These are phyloP conservation scores for Phaonia tiefii DNA, from an alignment of 2,888 invertebrate genomes.

Conservation along the genomic window DNA sequence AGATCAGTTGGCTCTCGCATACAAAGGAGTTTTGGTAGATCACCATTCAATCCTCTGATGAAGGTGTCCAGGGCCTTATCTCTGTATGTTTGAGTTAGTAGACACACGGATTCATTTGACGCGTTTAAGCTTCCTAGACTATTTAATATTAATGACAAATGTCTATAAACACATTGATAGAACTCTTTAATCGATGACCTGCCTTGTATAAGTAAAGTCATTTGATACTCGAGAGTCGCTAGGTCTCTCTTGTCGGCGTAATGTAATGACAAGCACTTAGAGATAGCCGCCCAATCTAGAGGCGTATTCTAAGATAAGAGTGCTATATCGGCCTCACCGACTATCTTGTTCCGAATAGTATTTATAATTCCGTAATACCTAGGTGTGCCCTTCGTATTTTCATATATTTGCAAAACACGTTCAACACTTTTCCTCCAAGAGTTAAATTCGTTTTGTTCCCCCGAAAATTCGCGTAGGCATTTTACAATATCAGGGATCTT, in stretches of 20 bases:
- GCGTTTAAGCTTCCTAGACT: constrained; percentile 66
- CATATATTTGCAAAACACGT: constrained; percentile 14
- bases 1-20: constrained; percentile 47
- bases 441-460: constrained; percentile 41
- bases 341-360: constrained; percentile 28
- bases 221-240: constrained; percentile 50
- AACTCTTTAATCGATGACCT: constrained; percentile 62
- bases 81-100: constrained; percentile 61
- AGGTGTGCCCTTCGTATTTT: background rate
- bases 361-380: constrained; percentile 38
- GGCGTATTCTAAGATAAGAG: constrained; percentile 33
- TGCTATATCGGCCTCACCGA: constrained; percentile 31
- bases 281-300: constrained; percentile 20
- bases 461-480: constrained; percentile 46
- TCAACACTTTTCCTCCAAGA: constrained; percentile 38
- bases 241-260: constrained; percentile 52
- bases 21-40: constrained; percentile 38
- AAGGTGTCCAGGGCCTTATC: constrained; percentile 69
- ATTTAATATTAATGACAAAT: constrained; percentile 67
- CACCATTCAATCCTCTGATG: constrained; percentile 65
- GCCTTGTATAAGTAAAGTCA: constrained; percentile 58
- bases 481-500: constrained; percentile 41
- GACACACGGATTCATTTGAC: constrained; percentile 51
- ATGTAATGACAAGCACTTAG: constrained; percentile 34
- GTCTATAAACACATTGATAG: constrained; percentile 65